Evolutionary conservation across 2,797 vertebrate species (phyloP), one percentile per base, ranked within the genome.

Genomic region (Cebuella pygmaea): DNA sequence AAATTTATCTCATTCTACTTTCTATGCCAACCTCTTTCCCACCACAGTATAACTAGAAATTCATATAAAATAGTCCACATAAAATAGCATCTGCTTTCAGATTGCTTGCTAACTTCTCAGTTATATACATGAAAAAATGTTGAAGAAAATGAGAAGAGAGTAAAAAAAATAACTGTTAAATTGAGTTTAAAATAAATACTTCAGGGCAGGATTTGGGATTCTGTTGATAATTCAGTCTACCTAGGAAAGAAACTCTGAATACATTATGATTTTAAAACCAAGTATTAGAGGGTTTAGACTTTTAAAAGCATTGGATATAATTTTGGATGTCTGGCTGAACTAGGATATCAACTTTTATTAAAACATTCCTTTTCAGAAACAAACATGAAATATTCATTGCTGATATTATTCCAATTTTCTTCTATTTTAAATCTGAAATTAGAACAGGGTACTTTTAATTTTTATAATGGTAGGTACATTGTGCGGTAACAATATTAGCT

Each of bases 321-420:
- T 92, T 97, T 82, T 96, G 80, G 72, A 92, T 92, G 33, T 88
- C 81, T 97, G 84, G 46, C 33, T 94, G 74, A 97, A 92, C 72
- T 88, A 72, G 41, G 22, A 19, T 75, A 96, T 85, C 48, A 82
- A 96, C 57, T 90, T 98, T 97, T 96, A 97, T 97, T 97, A 96
- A 97, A 97, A 82, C 33, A 78, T 93, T 96, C 94, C 41, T 92
- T 94, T 94, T 93, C 75, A 76, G 94, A 94, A 84, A 88, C 79
- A 88, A 93, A 41, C 50, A 97, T 95, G 67, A 97, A 96, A 96
- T 96, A 95, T 94, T 95, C 90, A 96, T 98, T 86, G 50, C 26
- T 87, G 93, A 78, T 98, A 94, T 94, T 94, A 92, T 90, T 78
- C 36, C 7, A 86, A 94, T 44, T 83, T 95, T 52, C 75, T 95